Percentiles rank a stretch among this genome's conserved stretches.
phyloP scores from a whole-genome alignment of 2,888 invertebrate species.

The Synergus umbraculus region DNA sequence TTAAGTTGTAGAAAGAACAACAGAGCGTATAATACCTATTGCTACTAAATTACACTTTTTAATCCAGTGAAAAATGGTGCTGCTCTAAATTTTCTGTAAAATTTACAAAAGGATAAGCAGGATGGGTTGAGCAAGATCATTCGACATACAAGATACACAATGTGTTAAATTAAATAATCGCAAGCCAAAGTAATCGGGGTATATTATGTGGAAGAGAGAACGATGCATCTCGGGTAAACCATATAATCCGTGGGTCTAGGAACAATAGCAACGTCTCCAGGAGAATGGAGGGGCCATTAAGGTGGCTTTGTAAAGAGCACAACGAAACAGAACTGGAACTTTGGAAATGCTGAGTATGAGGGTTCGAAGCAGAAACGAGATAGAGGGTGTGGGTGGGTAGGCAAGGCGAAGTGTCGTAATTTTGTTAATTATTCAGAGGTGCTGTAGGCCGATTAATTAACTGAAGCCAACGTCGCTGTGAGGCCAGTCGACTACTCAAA shows the following conservation, averaged over 20 bases:
- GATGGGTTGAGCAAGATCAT: neutral
- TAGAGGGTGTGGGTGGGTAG: constrained; percentile 47
- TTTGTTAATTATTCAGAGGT: constrained; percentile 67
- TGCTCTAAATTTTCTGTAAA: too few species aligned
- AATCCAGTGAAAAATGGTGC: too few species aligned
- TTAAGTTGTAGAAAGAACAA: too few species aligned
- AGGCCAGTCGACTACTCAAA: constrained; percentile 55
- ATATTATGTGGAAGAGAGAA: constrained; percentile 20
- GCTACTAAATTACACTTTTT: too few species aligned
- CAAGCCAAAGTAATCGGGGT: constrained; percentile 13
- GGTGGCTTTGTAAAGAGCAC: constrained; percentile 60
- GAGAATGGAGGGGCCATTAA: constrained; percentile 63
- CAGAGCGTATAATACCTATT: too few species aligned
- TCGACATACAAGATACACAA: neutral
- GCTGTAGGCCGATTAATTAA: constrained; percentile 66
- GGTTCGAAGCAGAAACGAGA: constrained; percentile 36
- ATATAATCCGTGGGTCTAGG: constrained; percentile 57
- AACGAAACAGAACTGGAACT: constrained; percentile 54
- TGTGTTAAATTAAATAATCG: constrained; percentile 15
- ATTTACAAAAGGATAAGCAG: too few species aligned
- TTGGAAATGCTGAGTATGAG: constrained; percentile 42
- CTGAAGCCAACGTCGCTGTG: constrained; percentile 57
- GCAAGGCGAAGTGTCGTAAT: constrained; percentile 59
- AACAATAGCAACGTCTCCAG: constrained; percentile 57
- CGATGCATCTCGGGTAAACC: constrained; percentile 53